These are phyloP conservation scores for Willisornis vidua DNA, from an alignment of 2,113 vertebrate species.

Conservation along the genomic window DNA sequence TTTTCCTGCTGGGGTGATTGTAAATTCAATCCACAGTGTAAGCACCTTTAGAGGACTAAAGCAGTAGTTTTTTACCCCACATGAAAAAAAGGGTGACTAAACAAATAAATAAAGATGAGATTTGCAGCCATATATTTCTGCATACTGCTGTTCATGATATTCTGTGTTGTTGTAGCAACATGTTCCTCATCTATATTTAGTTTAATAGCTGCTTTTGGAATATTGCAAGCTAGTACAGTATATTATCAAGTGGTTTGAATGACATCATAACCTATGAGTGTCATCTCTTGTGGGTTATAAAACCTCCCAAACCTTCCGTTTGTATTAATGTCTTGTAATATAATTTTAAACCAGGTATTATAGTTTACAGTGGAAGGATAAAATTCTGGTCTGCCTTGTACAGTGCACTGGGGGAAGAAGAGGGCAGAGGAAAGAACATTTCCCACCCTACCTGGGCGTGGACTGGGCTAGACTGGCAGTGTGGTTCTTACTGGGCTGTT, in stretches of 20 bases:
- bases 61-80: background rate
- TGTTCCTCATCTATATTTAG: conserved; percentile 60
- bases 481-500: background rate
- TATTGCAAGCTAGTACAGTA: conserved; percentile 56
- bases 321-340: conserved; percentile 73
- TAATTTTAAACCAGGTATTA: conserved; percentile 75
- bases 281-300: conserved; percentile 75
- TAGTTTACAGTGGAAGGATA: conserved; percentile 63
- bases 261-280: conserved; percentile 65
- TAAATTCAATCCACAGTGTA: background rate
- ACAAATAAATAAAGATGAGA: conserved; percentile 54
- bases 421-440: background rate
- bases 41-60: background rate
- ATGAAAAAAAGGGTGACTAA: conserved; percentile 2
- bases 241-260: conserved; percentile 68
- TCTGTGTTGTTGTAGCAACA: conserved; percentile 67
- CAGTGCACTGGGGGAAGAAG: background rate
- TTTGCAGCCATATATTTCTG: conserved; percentile 44
- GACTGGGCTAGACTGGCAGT: background rate
- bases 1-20: background rate
- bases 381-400: conserved; percentile 47
- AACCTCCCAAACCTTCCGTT: conserved; percentile 60
- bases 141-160: conserved; percentile 56
- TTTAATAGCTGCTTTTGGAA: conserved; percentile 73
- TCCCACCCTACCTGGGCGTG: background rate